phyloP scores from a whole-genome alignment of 30 jellyfish, hydroid and myxozoan genomes.

The Hydractinia symbiolongicarpus region DNA sequence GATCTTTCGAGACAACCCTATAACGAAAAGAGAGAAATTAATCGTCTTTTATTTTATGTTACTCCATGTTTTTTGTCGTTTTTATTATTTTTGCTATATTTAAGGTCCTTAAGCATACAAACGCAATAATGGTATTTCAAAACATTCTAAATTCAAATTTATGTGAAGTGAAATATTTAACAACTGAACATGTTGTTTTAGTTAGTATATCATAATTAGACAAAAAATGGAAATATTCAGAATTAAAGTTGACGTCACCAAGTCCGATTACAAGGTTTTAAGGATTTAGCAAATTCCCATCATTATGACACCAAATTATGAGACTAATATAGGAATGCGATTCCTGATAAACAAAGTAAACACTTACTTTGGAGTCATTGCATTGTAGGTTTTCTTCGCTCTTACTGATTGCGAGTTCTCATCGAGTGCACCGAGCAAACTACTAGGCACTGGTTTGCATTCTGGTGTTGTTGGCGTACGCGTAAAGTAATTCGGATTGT shows the following conservation, averaged over 20 bases:
- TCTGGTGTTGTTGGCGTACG: slow-evolving; percentile 98
- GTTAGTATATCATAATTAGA: too few relatives aligned
- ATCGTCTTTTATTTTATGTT: background rate
- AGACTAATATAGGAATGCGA: background rate
- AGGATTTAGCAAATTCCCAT: too few relatives aligned
- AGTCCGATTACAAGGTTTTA: too few relatives aligned
- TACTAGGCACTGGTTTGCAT: slow-evolving; percentile 40
- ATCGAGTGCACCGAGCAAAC: slow-evolving; percentile 13
- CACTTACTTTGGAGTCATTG: slow-evolving; percentile 33
- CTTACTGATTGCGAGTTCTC: background rate
- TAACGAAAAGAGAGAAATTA: background rate
- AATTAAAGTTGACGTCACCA: too few relatives aligned
- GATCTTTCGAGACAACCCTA: slow-evolving; percentile 21
- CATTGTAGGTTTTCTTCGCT: slow-evolving; percentile 8
- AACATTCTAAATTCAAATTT: background rate
- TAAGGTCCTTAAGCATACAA: background rate
- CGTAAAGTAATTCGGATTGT: slow-evolving; percentile 83
- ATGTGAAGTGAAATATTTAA: background rate
- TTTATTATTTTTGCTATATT: background rate
- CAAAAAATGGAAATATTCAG: too few relatives aligned
- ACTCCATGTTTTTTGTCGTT: background rate
- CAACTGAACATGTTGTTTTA: too few relatives aligned
- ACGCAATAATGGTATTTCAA: background rate
- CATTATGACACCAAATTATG: too few relatives aligned
- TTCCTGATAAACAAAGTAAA: background rate